Evolutionary conservation across 92 coral and sea anemone species (phyloP).

Genomic region (Heteractis magnifica): DNA sequence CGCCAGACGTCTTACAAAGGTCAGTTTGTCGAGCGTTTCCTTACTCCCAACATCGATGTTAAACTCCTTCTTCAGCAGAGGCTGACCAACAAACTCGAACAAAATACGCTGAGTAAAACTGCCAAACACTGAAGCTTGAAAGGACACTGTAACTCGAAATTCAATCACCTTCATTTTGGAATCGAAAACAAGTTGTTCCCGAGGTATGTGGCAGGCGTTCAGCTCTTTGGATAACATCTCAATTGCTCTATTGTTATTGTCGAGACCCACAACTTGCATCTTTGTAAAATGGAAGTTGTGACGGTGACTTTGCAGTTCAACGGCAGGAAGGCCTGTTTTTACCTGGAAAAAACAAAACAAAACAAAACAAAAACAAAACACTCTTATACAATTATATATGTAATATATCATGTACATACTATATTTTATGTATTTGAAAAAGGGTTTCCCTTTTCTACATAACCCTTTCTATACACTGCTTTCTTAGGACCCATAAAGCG

Average conservation of each 20-base stretch:
- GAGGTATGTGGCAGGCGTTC: not conserved
- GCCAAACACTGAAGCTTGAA: conserved; percentile 47
- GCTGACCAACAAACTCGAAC: conserved; percentile 66
- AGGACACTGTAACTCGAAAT: conserved; percentile 42
- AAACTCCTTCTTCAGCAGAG: conserved; percentile 47
- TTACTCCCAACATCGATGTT: conserved; percentile 54
- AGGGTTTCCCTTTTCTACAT: too few relatives aligned
- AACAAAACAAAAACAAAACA: not conserved
- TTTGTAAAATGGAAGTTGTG: not conserved
- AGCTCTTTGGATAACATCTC: not conserved
- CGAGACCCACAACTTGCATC: not conserved
- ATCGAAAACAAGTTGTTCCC: not conserved
- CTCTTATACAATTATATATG: not conserved
- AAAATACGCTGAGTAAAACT: conserved; percentile 66
- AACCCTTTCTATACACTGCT: too few relatives aligned
- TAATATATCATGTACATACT: too few relatives aligned
- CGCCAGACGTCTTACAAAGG: conserved; percentile 1
- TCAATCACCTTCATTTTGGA: not conserved
- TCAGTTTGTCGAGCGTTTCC: conserved; percentile 4
- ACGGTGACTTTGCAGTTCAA: not conserved
- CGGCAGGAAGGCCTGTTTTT: not conserved
- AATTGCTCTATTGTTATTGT: not conserved
- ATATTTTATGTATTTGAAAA: too few relatives aligned
- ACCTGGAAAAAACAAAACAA: not conserved
- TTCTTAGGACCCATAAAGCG: too few relatives aligned